Base-by-base conservation (phyloP, 2,888 invertebrate genomes). In the Margaritifera margaritifera region DNA sequence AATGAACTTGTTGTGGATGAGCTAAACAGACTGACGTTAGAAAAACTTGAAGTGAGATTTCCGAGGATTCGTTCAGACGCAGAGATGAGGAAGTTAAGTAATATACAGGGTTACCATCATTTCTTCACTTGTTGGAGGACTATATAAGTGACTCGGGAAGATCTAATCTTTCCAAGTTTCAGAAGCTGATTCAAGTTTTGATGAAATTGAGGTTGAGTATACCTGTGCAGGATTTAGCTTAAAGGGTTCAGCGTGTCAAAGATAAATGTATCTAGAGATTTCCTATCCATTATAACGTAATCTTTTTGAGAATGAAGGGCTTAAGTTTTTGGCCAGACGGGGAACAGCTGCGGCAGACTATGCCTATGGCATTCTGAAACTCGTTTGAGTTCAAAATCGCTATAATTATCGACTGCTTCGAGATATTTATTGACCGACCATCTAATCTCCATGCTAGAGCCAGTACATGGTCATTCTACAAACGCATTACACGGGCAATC, bases 401-500 rank as follows among this genome's bases (percentile, higher is more conserved):
- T 24, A 72, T 74, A 8, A 78, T 79, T 19, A 71, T 74, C 51
- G 73, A 76, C 62, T 78, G 75, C 51, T 76, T 76, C 64, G 75
- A 77, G 52, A 55, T 77, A 8, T 71, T 69, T 53, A 69, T 72
- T 6, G 71, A 77, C 15, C 60, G 74, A 27, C 79, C 74, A 42
- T 74, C 64, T 18, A 75, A 74, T 27, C 54, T 77, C 8, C 25
- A 50, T 27, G 79, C 81, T n/a, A 66, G 75, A n/a, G 68, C 73
- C 19, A 61, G 75, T 53, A 79, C 77, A 20, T 83, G 68, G 67
- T 77, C 80, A 18, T 53, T 61, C 18, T 80, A 83, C 64, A 82
- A 80, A 64, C 74, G 72, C 71, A 75, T 50, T 73, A 81, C 64
- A 80, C 83, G 0, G 65, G 71, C 2, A 80, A 82, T 58, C 82